Percentiles rank a stretch among this genome's conserved stretches.
Conservation (phyloP, 1,140 invertebrate species). For the Pseudobourletiella spinata region DNA sequence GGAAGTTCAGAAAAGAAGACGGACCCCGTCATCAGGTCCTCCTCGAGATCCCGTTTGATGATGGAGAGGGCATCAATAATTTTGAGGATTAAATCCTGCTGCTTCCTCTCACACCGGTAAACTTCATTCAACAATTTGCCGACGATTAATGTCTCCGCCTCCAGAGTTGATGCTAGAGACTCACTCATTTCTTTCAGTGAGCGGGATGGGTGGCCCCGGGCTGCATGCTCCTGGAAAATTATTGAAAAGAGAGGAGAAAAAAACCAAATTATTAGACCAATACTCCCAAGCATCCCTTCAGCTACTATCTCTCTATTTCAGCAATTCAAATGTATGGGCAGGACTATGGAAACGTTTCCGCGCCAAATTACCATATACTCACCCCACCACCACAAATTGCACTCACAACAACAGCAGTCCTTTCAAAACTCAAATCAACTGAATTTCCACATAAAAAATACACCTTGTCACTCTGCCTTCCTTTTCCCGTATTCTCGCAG, state of each 20-base stretch:
- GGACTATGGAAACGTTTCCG: no score
- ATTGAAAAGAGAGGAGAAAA: slow-evolving; percentile 6
- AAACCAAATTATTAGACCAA: no score
- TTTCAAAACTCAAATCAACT: no score
- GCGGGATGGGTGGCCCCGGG: slow-evolving; percentile 26
- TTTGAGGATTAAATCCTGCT: slow-evolving; percentile 35
- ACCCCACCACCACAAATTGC: no score
- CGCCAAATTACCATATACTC: no score
- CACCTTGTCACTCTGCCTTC: no score
- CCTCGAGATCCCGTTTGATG: slow-evolving; percentile 33
- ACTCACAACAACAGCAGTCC: no score
- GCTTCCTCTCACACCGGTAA: slow-evolving; percentile 32
- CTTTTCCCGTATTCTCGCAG: no score
- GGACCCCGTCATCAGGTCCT: slow-evolving; percentile 29
- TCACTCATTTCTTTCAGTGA: slow-evolving; percentile 32
- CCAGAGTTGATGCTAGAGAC: slow-evolving; percentile 19
- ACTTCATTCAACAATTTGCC: slow-evolving; percentile 32
- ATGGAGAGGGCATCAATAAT: slow-evolving; percentile 31
- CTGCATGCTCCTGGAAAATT: slow-evolving; percentile 22
- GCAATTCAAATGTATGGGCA: no score
- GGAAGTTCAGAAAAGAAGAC: slow-evolving; percentile 28
- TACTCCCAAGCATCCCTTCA: no score
- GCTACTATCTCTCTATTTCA: no score
- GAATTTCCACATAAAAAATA: no score
- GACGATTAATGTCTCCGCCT: slow-evolving; percentile 24